These are phyloP conservation scores for Caenorhabditis drosophilae DNA, from an alignment of 2,888 invertebrate species.

Conservation along the genomic window DNA sequence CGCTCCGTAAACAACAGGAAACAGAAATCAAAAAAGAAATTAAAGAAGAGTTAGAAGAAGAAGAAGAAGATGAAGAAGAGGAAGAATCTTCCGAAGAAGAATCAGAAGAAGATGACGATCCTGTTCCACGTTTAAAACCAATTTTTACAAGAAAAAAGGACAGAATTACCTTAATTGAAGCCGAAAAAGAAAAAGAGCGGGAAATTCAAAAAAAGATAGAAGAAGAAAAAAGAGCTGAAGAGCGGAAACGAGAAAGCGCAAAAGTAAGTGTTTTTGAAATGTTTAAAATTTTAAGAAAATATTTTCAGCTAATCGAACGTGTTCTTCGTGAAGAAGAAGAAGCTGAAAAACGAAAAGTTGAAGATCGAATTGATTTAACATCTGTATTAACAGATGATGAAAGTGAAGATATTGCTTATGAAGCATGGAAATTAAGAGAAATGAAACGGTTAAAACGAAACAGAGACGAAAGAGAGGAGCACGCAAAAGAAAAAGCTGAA, in stretches of 20 bases:
- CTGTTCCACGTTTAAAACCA: conserved; percentile 72
- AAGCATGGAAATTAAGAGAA: conserved; percentile 96
- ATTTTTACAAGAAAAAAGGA: conserved; percentile 74
- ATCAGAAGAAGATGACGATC: conserved; percentile 71
- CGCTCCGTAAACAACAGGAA: conserved; percentile 23
- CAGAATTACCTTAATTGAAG: conserved; percentile 91
- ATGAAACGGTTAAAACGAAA: conserved; percentile 93
- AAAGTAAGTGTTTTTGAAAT: conserved; percentile 65
- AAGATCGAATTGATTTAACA: conserved; percentile 65
- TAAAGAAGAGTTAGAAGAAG: conserved; percentile 45
- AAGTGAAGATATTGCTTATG: conserved; percentile 64
- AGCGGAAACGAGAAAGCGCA: conserved; percentile 84
- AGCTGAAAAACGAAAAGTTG: conserved; percentile 75
- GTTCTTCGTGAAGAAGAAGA: conserved; percentile 77
- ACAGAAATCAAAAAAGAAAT: conserved; percentile 34
- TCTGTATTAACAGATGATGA: conserved; percentile 68
- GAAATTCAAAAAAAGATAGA: conserved; percentile 85
- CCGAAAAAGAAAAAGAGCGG: conserved; percentile 84
- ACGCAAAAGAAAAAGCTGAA: conserved; percentile 63
- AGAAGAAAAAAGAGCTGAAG: conserved; percentile 84
- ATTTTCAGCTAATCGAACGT: conserved; percentile 74
- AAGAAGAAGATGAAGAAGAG: conserved; percentile 50
- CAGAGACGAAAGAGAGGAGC: conserved; percentile 56
- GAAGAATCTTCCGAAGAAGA: conserved; percentile 52
- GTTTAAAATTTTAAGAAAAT: not conserved